A percentile compares a stretch with the other conserved stretches of the same genome.
Conservation (phyloP, 2,888 invertebrate genomes). For the Folsomia candida region DNA sequence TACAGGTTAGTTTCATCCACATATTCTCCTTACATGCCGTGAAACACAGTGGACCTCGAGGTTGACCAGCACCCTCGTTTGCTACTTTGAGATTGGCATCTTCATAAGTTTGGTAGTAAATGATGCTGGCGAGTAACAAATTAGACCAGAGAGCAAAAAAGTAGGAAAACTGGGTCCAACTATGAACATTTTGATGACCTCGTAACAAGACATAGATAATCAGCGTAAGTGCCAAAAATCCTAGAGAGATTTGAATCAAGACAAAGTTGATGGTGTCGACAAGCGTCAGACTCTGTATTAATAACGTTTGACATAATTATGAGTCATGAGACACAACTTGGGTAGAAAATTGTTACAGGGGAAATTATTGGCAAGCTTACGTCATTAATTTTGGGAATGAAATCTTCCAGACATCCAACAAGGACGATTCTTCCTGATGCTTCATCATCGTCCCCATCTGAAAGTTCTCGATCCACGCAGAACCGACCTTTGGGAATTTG, state of each 20-base stretch:
- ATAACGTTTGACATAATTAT: not conserved
- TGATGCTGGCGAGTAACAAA: conserved; percentile 33
- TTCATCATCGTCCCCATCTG: conserved; percentile 17
- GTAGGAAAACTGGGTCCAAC: conserved; percentile 40
- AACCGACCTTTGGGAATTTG: conserved; percentile 31
- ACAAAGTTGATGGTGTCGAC: conserved; percentile 42
- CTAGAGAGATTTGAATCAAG: conserved; percentile 37
- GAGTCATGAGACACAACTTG: not conserved
- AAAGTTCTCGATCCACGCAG: conserved; percentile 36
- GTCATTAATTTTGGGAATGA: conserved; percentile 37
- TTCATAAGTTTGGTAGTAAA: conserved; percentile 32
- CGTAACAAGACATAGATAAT: conserved; percentile 37
- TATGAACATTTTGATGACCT: conserved; percentile 35
- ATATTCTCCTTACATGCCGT: conserved; percentile 38
- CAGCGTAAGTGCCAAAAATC: conserved; percentile 34
- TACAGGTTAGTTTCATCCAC: not conserved
- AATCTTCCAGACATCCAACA: conserved; percentile 37
- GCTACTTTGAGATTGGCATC: conserved; percentile 28
- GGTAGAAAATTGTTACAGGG: not conserved
- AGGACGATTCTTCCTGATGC: conserved; percentile 27
- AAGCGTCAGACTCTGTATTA: conserved; percentile 32
- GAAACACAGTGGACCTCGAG: conserved; percentile 32
- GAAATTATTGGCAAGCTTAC: conserved; percentile 10
- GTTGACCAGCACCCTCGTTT: conserved; percentile 38
- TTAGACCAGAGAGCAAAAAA: conserved; percentile 40